A percentile compares a stretch with the other conserved stretches of the same genome.
Evolutionary conservation across 2,797 vertebrate genomes (phyloP).

Genomic region (Crenichthys baileyi): DNA sequence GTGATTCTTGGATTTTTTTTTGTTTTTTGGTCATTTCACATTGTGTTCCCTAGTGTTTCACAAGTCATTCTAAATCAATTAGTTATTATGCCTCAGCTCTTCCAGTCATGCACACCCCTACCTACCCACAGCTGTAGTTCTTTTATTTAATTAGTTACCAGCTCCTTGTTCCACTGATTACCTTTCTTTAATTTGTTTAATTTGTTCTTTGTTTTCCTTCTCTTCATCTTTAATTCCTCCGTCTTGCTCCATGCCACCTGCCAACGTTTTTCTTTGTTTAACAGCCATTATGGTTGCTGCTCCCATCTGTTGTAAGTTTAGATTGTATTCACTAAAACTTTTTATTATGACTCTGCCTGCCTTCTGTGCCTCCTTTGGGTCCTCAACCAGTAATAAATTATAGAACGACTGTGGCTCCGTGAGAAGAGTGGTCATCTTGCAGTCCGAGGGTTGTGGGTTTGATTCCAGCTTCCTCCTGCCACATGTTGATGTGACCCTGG

Average conservation of each 20-base stretch:
- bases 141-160: background rate
- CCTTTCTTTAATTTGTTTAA: no score
- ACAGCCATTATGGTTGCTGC: no score
- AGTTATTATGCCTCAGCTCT: background rate
- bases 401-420: no score
- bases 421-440: no score
- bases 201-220: background rate
- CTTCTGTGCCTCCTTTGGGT: background rate
- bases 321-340: background rate
- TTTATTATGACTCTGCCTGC: background rate
- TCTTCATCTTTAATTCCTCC: background rate
- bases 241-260: background rate
- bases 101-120: background rate
- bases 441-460: no score
- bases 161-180: background rate
- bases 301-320: no score
- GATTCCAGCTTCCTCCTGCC: no score
- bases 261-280: background rate
- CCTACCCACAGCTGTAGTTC: background rate
- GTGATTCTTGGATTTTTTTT: no score
- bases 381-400: background rate
- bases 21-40: no score
- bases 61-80: no score
- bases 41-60: no score
- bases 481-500: no score